Percentiles rank a stretch among this genome's conserved stretches.
Evolutionary conservation across 2,797 vertebrate species (phyloP).

Genomic region (Sternotherus odoratus): DNA sequence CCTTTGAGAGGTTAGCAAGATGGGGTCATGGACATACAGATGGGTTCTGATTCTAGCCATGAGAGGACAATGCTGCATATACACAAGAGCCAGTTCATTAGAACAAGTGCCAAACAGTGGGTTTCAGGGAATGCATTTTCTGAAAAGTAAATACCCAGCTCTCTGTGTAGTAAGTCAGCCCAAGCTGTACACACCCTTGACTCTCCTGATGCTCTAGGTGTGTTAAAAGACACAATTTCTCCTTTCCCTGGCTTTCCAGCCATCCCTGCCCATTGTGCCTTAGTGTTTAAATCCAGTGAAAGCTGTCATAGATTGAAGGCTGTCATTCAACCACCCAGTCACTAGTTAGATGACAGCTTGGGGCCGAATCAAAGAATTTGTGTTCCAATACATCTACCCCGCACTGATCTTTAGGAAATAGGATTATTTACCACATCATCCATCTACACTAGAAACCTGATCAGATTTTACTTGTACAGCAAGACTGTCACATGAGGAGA

Average conservation of each 20-base stretch:
- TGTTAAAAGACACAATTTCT: background rate
- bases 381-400: background rate
- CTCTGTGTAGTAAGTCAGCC: background rate
- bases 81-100: background rate
- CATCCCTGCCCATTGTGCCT: background rate
- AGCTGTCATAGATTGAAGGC: background rate
- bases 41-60: background rate
- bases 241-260: background rate
- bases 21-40: background rate
- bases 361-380: background rate
- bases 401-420: background rate
- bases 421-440: background rate
- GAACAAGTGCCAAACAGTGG: background rate
- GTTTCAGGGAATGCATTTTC: background rate
- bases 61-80: background rate
- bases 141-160: background rate
- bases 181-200: background rate
- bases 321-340: background rate
- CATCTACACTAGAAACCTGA: background rate
- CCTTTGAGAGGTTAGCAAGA: background rate
- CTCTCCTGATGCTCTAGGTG: background rate
- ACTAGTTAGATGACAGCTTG: background rate
- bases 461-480: too few relatives aligned
- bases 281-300: background rate
- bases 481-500: background rate